These are phyloP conservation scores for Anoplophora glabripennis DNA, from an alignment of 1,140 invertebrate genomes.

Conservation along the genomic window DNA sequence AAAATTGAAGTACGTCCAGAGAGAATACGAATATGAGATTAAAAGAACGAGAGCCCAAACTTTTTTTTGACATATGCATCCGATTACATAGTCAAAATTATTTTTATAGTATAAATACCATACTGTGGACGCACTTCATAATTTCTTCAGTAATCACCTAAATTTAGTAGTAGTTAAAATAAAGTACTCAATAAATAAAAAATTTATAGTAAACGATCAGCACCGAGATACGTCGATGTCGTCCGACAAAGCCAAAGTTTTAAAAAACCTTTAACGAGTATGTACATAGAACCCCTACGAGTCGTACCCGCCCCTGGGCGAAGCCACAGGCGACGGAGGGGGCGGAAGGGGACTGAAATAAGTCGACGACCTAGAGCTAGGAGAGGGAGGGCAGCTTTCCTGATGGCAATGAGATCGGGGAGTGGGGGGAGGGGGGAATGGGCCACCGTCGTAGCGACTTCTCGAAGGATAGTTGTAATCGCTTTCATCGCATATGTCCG, in stretches of 20 bases:
- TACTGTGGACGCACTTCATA: neutral
- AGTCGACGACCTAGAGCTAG: constrained; percentile 71
- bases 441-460: constrained; percentile 61
- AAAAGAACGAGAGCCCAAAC: neutral
- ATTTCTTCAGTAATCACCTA: too few species aligned
- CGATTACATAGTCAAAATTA: too few species aligned
- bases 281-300: constrained; percentile 25
- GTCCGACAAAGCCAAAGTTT: too few species aligned
- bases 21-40: neutral
- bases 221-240: too few species aligned
- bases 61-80: too few species aligned
- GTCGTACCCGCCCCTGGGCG: constrained; percentile 49
- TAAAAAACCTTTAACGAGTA: neutral
- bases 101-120: too few species aligned
- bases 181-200: too few species aligned
- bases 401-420: constrained; percentile 74
- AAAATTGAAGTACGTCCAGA: neutral
- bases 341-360: constrained; percentile 72
- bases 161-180: too few species aligned
- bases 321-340: constrained; percentile 69
- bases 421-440: constrained; percentile 80
- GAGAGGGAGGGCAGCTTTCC: constrained; percentile 73
- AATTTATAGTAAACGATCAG: too few species aligned
- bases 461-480: constrained; percentile 65
- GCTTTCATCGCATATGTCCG: constrained; percentile 88